A percentile compares a stretch with the other conserved stretches of the same genome.
Conservation (phyloP, 1,140 invertebrate species). For the Leptestheria dahalacensis region DNA sequence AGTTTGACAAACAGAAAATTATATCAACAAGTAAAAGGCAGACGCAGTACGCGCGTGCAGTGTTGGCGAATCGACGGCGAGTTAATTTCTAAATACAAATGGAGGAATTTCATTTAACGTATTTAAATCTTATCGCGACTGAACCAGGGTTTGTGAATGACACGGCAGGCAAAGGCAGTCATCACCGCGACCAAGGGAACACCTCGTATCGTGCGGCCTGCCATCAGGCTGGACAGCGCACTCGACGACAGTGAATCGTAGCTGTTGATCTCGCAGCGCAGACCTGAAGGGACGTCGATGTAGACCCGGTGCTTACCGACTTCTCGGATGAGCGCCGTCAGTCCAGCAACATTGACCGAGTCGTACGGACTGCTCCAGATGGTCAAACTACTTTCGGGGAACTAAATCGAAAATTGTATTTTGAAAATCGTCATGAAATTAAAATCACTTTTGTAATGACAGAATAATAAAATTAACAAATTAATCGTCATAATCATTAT, state of each 20-base stretch:
- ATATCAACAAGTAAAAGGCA: too few relatives aligned
- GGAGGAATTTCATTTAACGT: background rate
- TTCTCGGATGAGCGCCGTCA: conserved; percentile 11
- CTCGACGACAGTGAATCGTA: background rate
- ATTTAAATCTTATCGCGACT: background rate
- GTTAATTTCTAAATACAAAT: too few relatives aligned
- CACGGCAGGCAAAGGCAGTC: background rate
- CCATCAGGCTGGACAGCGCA: background rate
- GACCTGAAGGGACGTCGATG: conserved; percentile 9
- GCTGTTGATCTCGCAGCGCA: background rate
- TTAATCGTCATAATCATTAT: too few relatives aligned
- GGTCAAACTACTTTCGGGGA: conserved; percentile 39
- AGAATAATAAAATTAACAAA: conserved; percentile 3
- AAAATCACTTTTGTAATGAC: too few relatives aligned
- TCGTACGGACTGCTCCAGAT: conserved; percentile 45
- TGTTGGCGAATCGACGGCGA: too few relatives aligned
- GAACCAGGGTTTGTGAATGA: background rate
- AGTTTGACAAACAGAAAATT: too few relatives aligned
- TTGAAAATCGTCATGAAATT: conserved; percentile 15
- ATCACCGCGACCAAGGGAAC: background rate
- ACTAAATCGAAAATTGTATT: too few relatives aligned
- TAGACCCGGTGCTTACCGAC: conserved; percentile 11
- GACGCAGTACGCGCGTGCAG: too few relatives aligned
- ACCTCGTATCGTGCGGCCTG: background rate
- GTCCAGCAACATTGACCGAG: conserved; percentile 12